phyloP scores from a whole-genome alignment of 2,888 invertebrate genomes.

The Heliconius cydno region DNA sequence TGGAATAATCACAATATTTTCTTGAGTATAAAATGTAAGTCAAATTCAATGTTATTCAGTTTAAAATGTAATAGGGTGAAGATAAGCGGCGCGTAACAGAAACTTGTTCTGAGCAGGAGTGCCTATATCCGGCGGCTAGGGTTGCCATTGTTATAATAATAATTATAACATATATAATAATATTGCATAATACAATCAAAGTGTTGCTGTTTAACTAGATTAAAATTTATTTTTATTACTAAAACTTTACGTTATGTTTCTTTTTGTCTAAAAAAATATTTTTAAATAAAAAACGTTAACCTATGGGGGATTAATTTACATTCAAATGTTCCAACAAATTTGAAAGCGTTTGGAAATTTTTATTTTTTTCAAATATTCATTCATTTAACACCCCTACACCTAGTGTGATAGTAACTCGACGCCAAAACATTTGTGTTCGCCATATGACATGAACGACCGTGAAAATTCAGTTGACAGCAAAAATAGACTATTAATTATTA shows the following conservation, averaged over 20 bases:
- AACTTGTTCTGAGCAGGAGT: slow-evolving; percentile 62
- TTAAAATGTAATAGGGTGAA: slow-evolving; percentile 65
- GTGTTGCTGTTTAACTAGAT: not conserved
- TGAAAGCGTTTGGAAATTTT: no score
- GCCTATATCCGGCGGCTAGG: slow-evolving; percentile 53
- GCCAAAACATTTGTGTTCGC: slow-evolving; percentile 35
- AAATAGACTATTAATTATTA: slow-evolving; percentile 26
- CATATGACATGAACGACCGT: slow-evolving; percentile 43
- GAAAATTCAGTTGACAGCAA: slow-evolving; percentile 36
- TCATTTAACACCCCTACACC: no score
- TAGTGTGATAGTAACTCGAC: slow-evolving; percentile 40
- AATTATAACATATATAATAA: not conserved
- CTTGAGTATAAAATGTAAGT: slow-evolving; percentile 1
- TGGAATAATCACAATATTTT: not conserved
- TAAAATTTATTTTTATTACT: not conserved
- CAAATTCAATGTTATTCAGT: slow-evolving; percentile 39
- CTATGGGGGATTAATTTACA: no score
- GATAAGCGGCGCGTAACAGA: slow-evolving; percentile 66
- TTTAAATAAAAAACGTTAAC: no score
- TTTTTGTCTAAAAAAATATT: no score
- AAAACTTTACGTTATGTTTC: no score
- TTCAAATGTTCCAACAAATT: no score
- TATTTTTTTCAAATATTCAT: no score
- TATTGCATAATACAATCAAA: not conserved
- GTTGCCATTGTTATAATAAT: slow-evolving; percentile 41